Base-by-base conservation (phyloP, 2,113 vertebrate species). In the Dipodomys ordii region DNA sequence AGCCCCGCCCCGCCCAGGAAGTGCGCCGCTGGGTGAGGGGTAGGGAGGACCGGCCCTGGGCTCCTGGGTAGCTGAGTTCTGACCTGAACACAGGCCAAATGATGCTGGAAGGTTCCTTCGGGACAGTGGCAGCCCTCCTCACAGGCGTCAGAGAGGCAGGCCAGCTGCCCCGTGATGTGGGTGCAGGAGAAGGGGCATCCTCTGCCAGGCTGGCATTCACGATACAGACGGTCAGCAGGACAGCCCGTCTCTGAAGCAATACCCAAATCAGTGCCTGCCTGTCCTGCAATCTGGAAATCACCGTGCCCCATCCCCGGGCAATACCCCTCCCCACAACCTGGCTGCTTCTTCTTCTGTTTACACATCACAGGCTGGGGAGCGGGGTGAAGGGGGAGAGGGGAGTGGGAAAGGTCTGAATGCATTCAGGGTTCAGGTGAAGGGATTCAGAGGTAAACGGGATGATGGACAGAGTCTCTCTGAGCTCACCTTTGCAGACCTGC, bases 51-150 rank as follows among this genome's bases (percentile, higher is more conserved):
- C 39, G 35, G 82, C 16, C 62, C n/a, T 13, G 23, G 62, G 23
- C 7, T 44, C 30, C 32, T 20, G 8, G 4, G 19, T 2, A 12
- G 13, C 1, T 3, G 25, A 22, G 60, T 25, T 11, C 98, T 97
- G 88, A 99, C 99, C 98, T 96, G 96, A 19, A 99, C 69, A 32
- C 99, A 99, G 95, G 90, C 32, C 1, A 83, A 94, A 0, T 13
- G 92, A 94, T 99, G 99, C 68, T 98, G 98, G 97, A 97, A 98
- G 86, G 98, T 98, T 87, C 98, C 98, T 0, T 83, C 86, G 0
- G 99, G 99, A 82, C 99, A 99, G 97, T 99, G 99, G 74, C 99
- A 99, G 25, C 99, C 99, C 93, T 99, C 99, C 81, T 99, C 98
- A 3, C 99, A 99, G 95, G 98, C 97, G 0, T 98, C 98, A 0